A percentile compares a stretch with the other conserved stretches of the same genome.
phyloP scores from a whole-genome alignment of 2,113 vertebrate species.

The Desmodus rotundus region DNA sequence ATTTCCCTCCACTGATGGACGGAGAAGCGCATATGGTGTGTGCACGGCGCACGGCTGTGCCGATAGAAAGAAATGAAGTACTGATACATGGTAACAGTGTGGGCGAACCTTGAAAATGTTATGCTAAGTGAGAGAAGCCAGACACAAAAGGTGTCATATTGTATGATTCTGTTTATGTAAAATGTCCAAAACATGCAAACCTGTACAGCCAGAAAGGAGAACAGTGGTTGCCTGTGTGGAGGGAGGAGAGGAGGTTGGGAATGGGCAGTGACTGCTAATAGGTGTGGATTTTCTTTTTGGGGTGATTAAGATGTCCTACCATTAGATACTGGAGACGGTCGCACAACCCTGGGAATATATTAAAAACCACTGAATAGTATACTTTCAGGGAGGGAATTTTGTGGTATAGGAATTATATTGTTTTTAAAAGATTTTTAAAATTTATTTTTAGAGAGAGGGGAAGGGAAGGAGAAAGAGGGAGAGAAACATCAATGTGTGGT shows the following conservation, averaged over 20 bases:
- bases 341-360: background rate
- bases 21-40: background rate
- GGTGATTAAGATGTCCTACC: background rate
- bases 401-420: background rate
- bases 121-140: background rate
- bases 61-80: background rate
- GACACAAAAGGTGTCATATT: background rate
- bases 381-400: background rate
- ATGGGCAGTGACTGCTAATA: background rate
- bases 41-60: background rate
- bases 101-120: background rate
- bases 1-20: background rate
- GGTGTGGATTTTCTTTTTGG: background rate
- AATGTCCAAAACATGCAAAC: background rate
- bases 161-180: background rate
- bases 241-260: background rate
- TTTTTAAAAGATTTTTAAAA: too few relatives aligned
- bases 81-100: background rate
- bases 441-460: too few relatives aligned
- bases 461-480: too few relatives aligned
- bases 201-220: background rate
- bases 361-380: background rate
- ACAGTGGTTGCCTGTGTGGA: background rate
- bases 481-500: too few relatives aligned
- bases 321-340: background rate